Percentiles rank a stretch among this genome's conserved stretches.
These are phyloP conservation scores for Musca vetustissima DNA, from an alignment of 1,140 invertebrate species.

Conservation along the genomic window DNA sequence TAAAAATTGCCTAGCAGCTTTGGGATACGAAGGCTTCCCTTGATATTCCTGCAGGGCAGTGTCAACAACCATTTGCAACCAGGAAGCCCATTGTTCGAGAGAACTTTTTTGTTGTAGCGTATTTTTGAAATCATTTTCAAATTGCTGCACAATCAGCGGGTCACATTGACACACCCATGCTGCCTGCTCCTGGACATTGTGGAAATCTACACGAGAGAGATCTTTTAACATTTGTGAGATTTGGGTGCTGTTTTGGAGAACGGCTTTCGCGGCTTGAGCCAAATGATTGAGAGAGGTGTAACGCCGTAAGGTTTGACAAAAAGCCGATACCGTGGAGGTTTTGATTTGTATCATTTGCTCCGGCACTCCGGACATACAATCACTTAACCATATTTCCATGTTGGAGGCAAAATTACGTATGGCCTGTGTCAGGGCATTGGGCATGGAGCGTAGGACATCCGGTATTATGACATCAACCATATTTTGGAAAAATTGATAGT, in stretches of 20 bases:
- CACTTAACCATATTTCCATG: conserved; percentile 83
- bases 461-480: conserved; percentile 94
- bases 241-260: conserved; percentile 93
- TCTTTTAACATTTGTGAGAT: conserved; percentile 97
- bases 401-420: conserved; percentile 92
- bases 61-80: conserved; percentile 93
- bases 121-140: conserved; percentile 93
- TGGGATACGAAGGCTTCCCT: conserved; percentile 80
- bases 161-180: conserved; percentile 98
- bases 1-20: conserved; percentile 89
- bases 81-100: conserved; percentile 95
- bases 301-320: conserved; percentile 90
- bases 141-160: conserved; percentile 77
- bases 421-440: conserved; percentile 88
- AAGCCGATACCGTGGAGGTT: conserved; percentile 82
- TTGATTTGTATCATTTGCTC: conserved; percentile 82
- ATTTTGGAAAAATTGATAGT: conserved; percentile 94
- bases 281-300: conserved; percentile 98
- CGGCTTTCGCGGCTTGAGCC: conserved; percentile 89
- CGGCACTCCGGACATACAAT: conserved; percentile 84
- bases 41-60: conserved; percentile 86
- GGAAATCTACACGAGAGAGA: conserved; percentile 95
- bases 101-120: conserved; percentile 90
- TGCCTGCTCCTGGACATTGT: conserved; percentile 85
- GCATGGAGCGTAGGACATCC: conserved; percentile 92